Conservation (phyloP, 2,888 invertebrate genomes). For the Pristionchus exspectatus region DNA sequence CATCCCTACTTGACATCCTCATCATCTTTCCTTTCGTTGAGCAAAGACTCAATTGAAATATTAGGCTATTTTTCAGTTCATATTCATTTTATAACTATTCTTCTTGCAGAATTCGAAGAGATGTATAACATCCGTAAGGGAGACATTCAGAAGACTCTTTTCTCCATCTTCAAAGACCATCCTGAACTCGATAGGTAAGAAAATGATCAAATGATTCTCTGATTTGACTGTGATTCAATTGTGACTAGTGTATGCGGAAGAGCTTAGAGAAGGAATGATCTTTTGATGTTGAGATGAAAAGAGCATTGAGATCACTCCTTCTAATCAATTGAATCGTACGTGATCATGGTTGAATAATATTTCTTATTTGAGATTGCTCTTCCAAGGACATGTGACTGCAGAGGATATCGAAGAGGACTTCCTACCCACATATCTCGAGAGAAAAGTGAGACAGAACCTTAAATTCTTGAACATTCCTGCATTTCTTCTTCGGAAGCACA, state of each 20-base stretch:
- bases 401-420: slow-evolving; percentile 44
- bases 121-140: not conserved
- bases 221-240: not conserved
- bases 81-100: not conserved
- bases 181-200: slow-evolving; percentile 26
- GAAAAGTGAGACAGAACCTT: not conserved
- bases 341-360: not conserved
- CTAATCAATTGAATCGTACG: not conserved
- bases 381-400: slow-evolving; percentile 35
- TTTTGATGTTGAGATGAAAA: not conserved
- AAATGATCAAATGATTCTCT: not conserved
- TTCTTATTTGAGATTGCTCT: not conserved
- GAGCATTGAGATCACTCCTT: not conserved
- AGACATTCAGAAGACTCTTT: slow-evolving; percentile 18
- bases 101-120: slow-evolving; percentile 17
- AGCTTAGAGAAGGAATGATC: not conserved
- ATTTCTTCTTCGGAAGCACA: not conserved
- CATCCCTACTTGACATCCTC: not conserved
- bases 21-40: not conserved
- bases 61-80: no score
- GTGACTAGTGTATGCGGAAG: not conserved
- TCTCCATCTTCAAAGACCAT: slow-evolving; percentile 27
- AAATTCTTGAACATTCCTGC: not conserved
- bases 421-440: not conserved
- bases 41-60: no score